Base-by-base conservation (phyloP, 1,140 invertebrate genomes). In the Drosophila pseudoananassae region DNA sequence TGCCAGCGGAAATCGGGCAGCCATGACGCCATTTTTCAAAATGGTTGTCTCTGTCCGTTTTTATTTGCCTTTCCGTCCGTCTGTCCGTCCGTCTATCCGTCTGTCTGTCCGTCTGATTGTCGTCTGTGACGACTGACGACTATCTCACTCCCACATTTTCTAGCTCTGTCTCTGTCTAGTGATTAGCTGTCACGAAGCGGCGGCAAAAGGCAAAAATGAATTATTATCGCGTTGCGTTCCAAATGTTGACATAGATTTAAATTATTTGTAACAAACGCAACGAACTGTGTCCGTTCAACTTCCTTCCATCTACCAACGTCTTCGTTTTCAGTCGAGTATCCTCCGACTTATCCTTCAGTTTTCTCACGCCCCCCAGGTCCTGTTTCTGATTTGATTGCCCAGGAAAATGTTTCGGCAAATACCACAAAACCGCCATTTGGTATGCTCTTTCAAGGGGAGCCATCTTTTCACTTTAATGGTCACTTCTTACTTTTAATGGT, bases 161-260 rank as follows among this genome's bases (percentile, higher is more conserved):
- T 60, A 29, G 40, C 20, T 40, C 45, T 45, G 4, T 61, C 55
- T 54, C 31, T 31, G 54, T 66, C 61, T 72, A 64, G 82, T 85
- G 82, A 85, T 85, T 87, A 85, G 82, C 82, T 78, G 82, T 87
- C 82, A 85, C 78, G 70, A 81, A 69, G 59, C 72, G 63, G 82
- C 63, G 78, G 61, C 70, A 49, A 68, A 82, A 78, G 43, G 85
- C 82, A 85, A 81, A 87, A 85, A 87, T 85, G 82, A 85, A 85
- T 87, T 85, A 85, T 85, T 85, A 78, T 80, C 69, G 74, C 78
- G 75, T 60, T 54, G 77, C 68, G 82, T 66, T 78, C 74, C 63
- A 72, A 81, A 78, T 87, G 74, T 82, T 85, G 82, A 85, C 78
- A 87, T 87, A 85, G 82, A 85, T 82, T 85, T 85, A 85, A 87